A percentile compares a stretch with the other conserved stretches of the same genome.
These are phyloP conservation scores for Tachyglossus aculeatus DNA, from an alignment of 2,797 vertebrate genomes.

Conservation along the genomic window DNA sequence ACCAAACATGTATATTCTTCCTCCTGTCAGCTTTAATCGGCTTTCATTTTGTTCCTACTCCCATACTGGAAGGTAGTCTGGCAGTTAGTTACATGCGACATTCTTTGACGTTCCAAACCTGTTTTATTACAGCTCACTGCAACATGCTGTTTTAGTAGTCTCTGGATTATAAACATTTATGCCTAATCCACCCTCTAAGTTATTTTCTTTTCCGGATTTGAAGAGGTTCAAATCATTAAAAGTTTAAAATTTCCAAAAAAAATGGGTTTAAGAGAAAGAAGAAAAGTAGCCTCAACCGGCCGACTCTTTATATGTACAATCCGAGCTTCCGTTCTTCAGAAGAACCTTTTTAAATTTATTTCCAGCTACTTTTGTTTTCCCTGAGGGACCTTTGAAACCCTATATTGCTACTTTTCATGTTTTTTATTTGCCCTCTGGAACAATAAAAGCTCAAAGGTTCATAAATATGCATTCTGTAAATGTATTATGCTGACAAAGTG, in stretches of 20 bases:
- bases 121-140: slow-evolving; percentile 31
- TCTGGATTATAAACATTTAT: slow-evolving; percentile 42
- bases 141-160: slow-evolving; percentile 48
- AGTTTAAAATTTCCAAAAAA: slow-evolving; percentile 60
- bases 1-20: too few relatives aligned
- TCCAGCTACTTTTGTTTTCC: slow-evolving; percentile 81
- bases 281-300: slow-evolving; percentile 27
- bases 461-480: slow-evolving; percentile 87
- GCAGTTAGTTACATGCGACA: slow-evolving; percentile 24
- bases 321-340: slow-evolving; percentile 64
- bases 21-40: slow-evolving; percentile 33
- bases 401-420: slow-evolving; percentile 85
- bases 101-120: slow-evolving; percentile 32
- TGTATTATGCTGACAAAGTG: slow-evolving; percentile 85
- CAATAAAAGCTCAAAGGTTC: slow-evolving; percentile 85
- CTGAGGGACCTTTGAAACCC: slow-evolving; percentile 82
- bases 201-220: slow-evolving; percentile 37
- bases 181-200: slow-evolving; percentile 34
- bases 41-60: slow-evolving; percentile 27
- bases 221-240: slow-evolving; percentile 57
- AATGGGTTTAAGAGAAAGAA: slow-evolving; percentile 32
- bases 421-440: slow-evolving; percentile 86
- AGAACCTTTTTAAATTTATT: slow-evolving; percentile 77
- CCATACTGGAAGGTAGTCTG: slow-evolving; percentile 1
- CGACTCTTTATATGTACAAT: slow-evolving; percentile 52